Base-by-base conservation (phyloP, 2,113 vertebrate species). In the Semnornis frantzii region DNA sequence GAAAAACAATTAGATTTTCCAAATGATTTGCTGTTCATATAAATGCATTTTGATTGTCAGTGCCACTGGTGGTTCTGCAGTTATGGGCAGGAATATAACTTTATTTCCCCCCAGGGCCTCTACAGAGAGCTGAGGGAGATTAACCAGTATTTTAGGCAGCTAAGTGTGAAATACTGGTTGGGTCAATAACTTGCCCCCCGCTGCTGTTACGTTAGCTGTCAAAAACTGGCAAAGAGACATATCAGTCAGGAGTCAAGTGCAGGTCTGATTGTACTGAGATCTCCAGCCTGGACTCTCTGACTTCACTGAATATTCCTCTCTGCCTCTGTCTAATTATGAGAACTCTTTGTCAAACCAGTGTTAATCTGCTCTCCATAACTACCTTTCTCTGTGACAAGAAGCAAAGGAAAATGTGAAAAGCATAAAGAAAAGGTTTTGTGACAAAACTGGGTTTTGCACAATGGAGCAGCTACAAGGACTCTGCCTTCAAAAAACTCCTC, bases 61-160 rank as follows among this genome's bases (percentile, higher is more conserved):
- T 48, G 70, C 44, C 52, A 50, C 75, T 55, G 63, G n/a, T 88
- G 65, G 39, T 27, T 76, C 85, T 90, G 70, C 52, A 76, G 84
- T 79, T 77, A 55, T 6, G 50, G 84, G 42, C 25, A 63, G 42
- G 42, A 87, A 65, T 19, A 55, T 6, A 69, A 82, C 48, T 63
- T 93, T 70, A 60, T 87, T 80, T 78, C 59, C 83, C 87, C 69
- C 63, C 55, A 91, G 59, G 52, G 85, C 37, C 48, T 77, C 15
- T 10, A 24, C 57, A 69, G 73, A 74, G 64, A 85, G 69, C 75
- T 85, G 52, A 76, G 79, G 65, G 76, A 94, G 69, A 88, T 86
- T 65, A 95, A 93, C 82, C 70, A 74, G 57, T 42, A 78, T 74
- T 91, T 94, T 72, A 84, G 92, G 93, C 90, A 96, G 88, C 94